Conservation (phyloP, 2,797 vertebrate genomes). For the Sebastes steindachneri region DNA sequence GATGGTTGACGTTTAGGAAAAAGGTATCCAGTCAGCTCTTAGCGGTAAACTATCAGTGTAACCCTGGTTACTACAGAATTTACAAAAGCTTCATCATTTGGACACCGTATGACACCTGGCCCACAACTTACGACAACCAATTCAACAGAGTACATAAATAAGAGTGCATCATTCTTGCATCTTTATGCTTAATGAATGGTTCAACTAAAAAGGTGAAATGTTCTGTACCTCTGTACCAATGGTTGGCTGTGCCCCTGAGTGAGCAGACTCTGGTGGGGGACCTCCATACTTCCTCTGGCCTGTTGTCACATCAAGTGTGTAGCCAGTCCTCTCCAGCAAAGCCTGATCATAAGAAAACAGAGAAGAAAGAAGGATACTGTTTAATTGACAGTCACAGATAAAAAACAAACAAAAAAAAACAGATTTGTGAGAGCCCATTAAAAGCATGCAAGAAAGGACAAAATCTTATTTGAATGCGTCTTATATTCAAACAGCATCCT, state of each 20-base stretch:
- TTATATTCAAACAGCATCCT: not conserved
- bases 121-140: not conserved
- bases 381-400: not conserved
- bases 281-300: slow-evolving; percentile 99
- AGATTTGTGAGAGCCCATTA: not conserved
- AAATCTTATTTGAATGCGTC: not conserved
- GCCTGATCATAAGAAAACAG: slow-evolving; percentile 60
- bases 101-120: slow-evolving; percentile 21
- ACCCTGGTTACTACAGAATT: slow-evolving; percentile 67
- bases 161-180: not conserved
- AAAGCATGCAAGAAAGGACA: not conserved
- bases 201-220: not conserved
- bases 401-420: not conserved
- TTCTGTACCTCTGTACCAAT: slow-evolving; percentile 94
- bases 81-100: slow-evolving; percentile 62
- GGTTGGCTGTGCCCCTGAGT: slow-evolving; percentile 94
- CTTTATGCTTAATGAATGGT: not conserved
- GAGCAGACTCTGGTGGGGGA: slow-evolving; percentile 94
- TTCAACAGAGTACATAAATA: not conserved
- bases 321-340: slow-evolving; percentile 96
- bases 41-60: slow-evolving; percentile 73
- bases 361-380: too few species aligned
- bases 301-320: slow-evolving; percentile 99
- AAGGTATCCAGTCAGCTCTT: slow-evolving; percentile 73
- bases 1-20: not conserved